Percentiles rank a stretch among this genome's conserved stretches.
Conservation (phyloP, 2,888 invertebrate species). For the Scaptomyza reducta region DNA sequence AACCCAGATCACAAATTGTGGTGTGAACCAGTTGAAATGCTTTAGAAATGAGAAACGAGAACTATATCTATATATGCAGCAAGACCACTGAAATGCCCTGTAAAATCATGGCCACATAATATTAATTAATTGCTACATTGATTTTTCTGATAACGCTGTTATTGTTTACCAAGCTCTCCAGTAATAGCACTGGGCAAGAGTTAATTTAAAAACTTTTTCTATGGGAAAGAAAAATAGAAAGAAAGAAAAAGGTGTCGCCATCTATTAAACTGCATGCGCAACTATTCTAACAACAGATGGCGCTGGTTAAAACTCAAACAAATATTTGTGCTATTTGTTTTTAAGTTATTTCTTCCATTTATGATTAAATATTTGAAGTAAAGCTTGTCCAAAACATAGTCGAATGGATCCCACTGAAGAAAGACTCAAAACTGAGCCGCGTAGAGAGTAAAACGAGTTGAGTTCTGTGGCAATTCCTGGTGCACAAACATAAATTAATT, state of each 20-base stretch:
- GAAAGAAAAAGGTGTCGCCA: conserved; percentile 24
- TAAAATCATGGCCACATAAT: too few relatives aligned
- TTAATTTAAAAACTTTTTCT: too few relatives aligned
- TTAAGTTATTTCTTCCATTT: too few relatives aligned
- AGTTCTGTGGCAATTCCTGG: conserved; percentile 23
- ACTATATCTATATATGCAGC: too few relatives aligned
- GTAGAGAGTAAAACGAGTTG: neutral
- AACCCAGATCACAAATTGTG: conserved; percentile 66
- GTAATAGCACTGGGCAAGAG: too few relatives aligned
- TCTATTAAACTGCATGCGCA: conserved; percentile 15
- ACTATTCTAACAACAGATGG: conserved; percentile 28
- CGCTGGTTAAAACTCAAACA: conserved; percentile 6
- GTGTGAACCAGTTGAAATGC: conserved; percentile 65
- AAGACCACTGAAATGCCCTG: conserved; percentile 25
- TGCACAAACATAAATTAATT: conserved; percentile 75
- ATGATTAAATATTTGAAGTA: too few relatives aligned
- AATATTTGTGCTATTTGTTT: too few relatives aligned
- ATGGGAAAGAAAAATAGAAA: too few relatives aligned
- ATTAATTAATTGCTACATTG: too few relatives aligned
- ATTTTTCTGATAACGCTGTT: too few relatives aligned
- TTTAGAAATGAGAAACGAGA: neutral
- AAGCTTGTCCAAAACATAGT: too few relatives aligned
- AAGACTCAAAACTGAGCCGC: neutral
- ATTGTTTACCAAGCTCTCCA: too few relatives aligned
- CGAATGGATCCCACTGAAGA: conserved; percentile 1